Evolutionary conservation across 2,113 vertebrate species (phyloP), one percentile per base, ranked within the genome.

Genomic region (Sialia sialis): DNA sequence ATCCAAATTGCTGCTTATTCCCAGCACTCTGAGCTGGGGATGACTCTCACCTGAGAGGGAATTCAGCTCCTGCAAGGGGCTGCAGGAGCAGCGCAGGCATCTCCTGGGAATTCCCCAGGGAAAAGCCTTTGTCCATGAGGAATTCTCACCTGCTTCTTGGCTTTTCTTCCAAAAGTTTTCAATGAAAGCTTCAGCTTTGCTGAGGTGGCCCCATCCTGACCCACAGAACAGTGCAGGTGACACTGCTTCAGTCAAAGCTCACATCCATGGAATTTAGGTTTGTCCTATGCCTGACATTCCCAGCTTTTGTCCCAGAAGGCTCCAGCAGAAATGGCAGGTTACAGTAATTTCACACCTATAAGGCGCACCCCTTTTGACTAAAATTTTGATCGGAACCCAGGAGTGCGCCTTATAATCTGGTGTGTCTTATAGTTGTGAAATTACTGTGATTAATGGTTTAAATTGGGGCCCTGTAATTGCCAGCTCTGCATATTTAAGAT

Each of bases 61-160:
- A 51, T 12, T 59, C 44, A 68, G 44, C 36, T 43, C 36, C 62
- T 51, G 32, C 54, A 59, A 59, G 44, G 43, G 20, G 43, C 44
- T 11, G 2, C 46, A 62, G 76, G n/a, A 38, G 34, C 5, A 3
- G 22, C 43, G 9, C 59, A 77, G 41, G 13, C 5, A 2, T 27
- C 8, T 36, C 25, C 32, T 6, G 46, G 23, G 9, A 56, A 29
- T n/a, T 70, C 34, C 64, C 20, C 18, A 16, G 26, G 55, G 32
- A 23, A 81, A 67, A 54, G 14, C 60, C 36, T 25, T 27, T 3
- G 0, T 10, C 41, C 4, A 0, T 6, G 23, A 72, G 39, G 55
- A 87, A n/a, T 70, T 62, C 73, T 39, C 38, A 39, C 30, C 44
- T 36, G 8, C 16, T 91, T 10, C 6, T 25, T 21, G 14, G 7